These are phyloP conservation scores for Plebejus melissa DNA, from an alignment of 2,888 invertebrate species.

Conservation along the genomic window DNA sequence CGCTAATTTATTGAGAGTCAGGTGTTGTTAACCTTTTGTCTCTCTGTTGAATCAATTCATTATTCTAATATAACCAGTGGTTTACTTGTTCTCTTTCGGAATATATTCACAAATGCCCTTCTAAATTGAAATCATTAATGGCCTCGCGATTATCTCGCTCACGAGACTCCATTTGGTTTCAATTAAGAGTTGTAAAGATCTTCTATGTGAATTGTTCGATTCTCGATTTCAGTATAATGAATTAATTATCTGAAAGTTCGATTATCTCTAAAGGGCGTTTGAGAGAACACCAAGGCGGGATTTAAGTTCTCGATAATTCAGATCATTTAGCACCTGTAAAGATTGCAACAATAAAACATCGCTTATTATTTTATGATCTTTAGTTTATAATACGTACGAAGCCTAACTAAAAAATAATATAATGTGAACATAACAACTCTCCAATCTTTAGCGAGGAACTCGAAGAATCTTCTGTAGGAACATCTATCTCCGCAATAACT, in stretches of 20 bases:
- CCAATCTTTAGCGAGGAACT: neutral
- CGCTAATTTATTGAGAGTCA: constrained; percentile 31
- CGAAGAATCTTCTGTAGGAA: constrained; percentile 1
- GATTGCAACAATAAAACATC: neutral
- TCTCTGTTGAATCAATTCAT: constrained; percentile 54
- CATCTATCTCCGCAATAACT: constrained; percentile 19
- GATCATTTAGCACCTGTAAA: neutral
- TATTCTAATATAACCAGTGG: constrained; percentile 49
- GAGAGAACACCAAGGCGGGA: constrained; percentile 38
- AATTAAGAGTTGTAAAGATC: constrained; percentile 74
- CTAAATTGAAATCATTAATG: constrained; percentile 76
- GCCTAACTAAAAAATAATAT: neutral
- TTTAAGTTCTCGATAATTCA: constrained; percentile 3
- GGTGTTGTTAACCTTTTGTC: constrained; percentile 38
- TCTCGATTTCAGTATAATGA: constrained; percentile 62
- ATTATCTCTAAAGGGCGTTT: constrained; percentile 45
- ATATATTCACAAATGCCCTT: constrained; percentile 68
- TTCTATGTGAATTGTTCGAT: constrained; percentile 70
- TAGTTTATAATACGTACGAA: neutral
- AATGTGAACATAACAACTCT: neutral
- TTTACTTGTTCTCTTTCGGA: constrained; percentile 54
- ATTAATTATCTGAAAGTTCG: constrained; percentile 55
- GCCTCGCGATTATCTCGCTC: constrained; percentile 72
- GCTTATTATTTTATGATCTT: neutral
- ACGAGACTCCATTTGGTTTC: constrained; percentile 66